Evolutionary conservation across 2,888 invertebrate species (phyloP), one percentile per base, ranked within the genome.

Genomic region (Aspidiotus destructor): DNA sequence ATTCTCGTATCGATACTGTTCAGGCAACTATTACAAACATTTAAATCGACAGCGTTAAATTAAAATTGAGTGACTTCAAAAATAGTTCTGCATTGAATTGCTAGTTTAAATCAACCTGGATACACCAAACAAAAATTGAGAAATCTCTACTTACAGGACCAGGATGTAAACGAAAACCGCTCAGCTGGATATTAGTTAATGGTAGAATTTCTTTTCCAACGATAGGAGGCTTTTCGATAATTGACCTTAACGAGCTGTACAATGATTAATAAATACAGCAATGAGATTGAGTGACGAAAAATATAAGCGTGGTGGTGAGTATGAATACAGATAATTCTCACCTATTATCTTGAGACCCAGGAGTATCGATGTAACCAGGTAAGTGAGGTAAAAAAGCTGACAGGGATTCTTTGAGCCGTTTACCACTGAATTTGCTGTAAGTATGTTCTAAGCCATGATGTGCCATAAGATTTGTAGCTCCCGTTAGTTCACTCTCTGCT

Each of bases 381-480:
- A 97, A 81, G 77, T 92, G 92, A 17, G 96, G 96, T 72, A 97
- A 82, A 79, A 97, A 97, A 13, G 96, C 93, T 54, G 95, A 94
- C 70, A 97, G 80, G 69, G 94, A 93, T 78, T 97, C 96, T 77
- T 95, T 92, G 15, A 93, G 83, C 80, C 95, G 95, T 77, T 95
- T 94, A 65, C 94, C 95, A 81, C 92, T 95, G 80, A 96, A 96
- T 83, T 95, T 97, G 80, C 91, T 95, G 79, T 96, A 94, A 17
- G 96, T 93, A 80, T 97, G 95, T 80, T 97, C 96, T 72, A 97
- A 83, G 73, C 92, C 92, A 85, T 97, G 91, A 82, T 92, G 88
- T 76, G 89, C 88, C 92, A 97, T 95, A 79, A 97, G 86, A 83
- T 97, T 97, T 74, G 90, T 94, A 75, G 95, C 93, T 72, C 97